These are phyloP conservation scores for Cairina moschata DNA, from an alignment of 2,113 vertebrate species.

Conservation along the genomic window DNA sequence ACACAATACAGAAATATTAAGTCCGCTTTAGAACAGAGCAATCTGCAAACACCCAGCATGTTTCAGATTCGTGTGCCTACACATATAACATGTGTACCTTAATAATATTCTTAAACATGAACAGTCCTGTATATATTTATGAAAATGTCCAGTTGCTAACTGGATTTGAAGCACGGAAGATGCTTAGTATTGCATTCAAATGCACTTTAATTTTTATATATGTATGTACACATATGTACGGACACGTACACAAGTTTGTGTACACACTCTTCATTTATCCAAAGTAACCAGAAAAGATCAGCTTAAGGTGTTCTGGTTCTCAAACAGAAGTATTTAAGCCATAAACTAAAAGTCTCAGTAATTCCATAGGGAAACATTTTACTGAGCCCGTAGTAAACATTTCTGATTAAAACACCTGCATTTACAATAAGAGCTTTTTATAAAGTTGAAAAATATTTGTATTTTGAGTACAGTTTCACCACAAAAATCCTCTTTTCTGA, in stretches of 20 bases:
- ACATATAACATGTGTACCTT: background rate
- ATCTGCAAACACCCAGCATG: background rate
- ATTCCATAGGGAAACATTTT: background rate
- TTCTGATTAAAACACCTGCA: constrained; percentile 11
- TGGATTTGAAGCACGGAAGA: background rate
- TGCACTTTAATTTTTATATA: background rate
- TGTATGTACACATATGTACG: background rate
- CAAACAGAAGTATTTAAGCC: background rate
- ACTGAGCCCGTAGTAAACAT: background rate
- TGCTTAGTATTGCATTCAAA: background rate
- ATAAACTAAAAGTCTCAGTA: background rate
- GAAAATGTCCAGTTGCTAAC: background rate
- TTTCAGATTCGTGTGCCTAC: background rate
- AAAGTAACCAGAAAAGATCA: background rate
- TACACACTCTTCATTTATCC: background rate
- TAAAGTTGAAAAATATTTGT: background rate
- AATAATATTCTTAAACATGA: background rate
- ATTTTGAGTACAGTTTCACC: background rate
- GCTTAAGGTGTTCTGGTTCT: background rate
- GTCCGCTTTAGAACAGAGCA: background rate
- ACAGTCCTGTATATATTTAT: background rate
- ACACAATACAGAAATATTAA: background rate
- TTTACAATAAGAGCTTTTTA: background rate
- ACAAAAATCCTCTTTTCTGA: background rate
- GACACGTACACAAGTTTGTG: background rate